Conservation (phyloP, 2,888 invertebrate genomes). For the Orthosia cruda region DNA sequence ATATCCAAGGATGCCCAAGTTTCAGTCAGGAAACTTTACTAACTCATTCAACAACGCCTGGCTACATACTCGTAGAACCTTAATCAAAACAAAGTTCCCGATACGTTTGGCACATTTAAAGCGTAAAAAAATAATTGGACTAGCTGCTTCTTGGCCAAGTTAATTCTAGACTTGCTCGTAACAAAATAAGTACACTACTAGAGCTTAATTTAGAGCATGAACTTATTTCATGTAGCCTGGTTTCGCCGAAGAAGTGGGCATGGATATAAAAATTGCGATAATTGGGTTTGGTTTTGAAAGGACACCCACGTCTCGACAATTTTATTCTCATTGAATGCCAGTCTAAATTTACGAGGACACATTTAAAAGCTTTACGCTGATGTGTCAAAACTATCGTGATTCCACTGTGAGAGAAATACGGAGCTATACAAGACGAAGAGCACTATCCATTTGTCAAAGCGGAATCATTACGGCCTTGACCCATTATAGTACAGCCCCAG, state of each 20-base stretch:
- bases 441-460: too few relatives aligned
- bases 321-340: background rate
- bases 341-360: background rate
- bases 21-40: conserved; percentile 31
- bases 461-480: too few relatives aligned
- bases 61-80: conserved; percentile 22
- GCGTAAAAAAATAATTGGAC: conserved; percentile 37
- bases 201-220: conserved; percentile 44
- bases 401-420: background rate
- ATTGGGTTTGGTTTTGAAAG: background rate
- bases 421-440: too few relatives aligned
- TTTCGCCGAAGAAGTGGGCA: background rate
- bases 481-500: too few relatives aligned
- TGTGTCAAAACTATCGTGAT: background rate
- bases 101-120: conserved; percentile 28
- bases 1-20: conserved; percentile 38
- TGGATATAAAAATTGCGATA: background rate
- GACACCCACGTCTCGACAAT: background rate
- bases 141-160: conserved; percentile 9
- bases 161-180: conserved; percentile 15
- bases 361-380: background rate
- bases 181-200: conserved; percentile 14
- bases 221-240: background rate
- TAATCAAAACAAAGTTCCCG: conserved; percentile 51
- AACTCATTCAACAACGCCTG: conserved; percentile 32